These are phyloP conservation scores for Marasmarcha lunaedactyla DNA, from an alignment of 2,888 invertebrate genomes.

Conservation along the genomic window DNA sequence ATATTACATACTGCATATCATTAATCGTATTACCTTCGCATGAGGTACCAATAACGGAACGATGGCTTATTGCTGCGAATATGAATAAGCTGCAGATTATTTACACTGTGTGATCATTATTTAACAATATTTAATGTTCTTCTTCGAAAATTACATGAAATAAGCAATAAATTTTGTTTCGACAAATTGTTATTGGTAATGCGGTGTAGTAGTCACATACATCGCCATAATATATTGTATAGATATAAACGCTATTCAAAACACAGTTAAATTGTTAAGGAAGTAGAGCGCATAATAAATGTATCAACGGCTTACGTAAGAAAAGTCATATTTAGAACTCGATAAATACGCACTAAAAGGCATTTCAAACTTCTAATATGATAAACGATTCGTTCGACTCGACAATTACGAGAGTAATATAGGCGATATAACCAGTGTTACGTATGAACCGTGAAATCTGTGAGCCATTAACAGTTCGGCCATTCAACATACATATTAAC, in stretches of 20 bases:
- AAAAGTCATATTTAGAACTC: slow-evolving; percentile 32
- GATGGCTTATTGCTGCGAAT: too few relatives aligned
- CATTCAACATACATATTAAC: slow-evolving; percentile 25
- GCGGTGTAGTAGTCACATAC: too few relatives aligned
- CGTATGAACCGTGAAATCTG: slow-evolving; percentile 36
- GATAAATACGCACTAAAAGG: slow-evolving; percentile 32
- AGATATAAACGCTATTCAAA: too few relatives aligned
- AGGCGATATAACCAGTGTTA: slow-evolving; percentile 28
- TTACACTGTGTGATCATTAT: slow-evolving; percentile 3
- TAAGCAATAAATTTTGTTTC: too few relatives aligned
- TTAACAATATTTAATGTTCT: slow-evolving; percentile 6
- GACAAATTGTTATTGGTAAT: too few relatives aligned
- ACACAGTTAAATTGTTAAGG: background rate
- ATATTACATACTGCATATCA: too few relatives aligned
- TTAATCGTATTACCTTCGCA: too few relatives aligned
- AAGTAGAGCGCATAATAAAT: slow-evolving; percentile 15
- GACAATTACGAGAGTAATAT: slow-evolving; percentile 41
- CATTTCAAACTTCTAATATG: slow-evolving; percentile 44
- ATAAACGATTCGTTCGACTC: slow-evolving; percentile 58
- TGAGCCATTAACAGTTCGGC: slow-evolving; percentile 38
- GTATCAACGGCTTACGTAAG: slow-evolving; percentile 22
- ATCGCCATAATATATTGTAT: too few relatives aligned
- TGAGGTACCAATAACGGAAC: too few relatives aligned
- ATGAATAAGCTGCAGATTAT: too few relatives aligned
- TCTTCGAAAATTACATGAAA: too few relatives aligned